Evolutionary conservation across 2,797 vertebrate genomes (phyloP).

Genomic region (Graptemys geographica): DNA sequence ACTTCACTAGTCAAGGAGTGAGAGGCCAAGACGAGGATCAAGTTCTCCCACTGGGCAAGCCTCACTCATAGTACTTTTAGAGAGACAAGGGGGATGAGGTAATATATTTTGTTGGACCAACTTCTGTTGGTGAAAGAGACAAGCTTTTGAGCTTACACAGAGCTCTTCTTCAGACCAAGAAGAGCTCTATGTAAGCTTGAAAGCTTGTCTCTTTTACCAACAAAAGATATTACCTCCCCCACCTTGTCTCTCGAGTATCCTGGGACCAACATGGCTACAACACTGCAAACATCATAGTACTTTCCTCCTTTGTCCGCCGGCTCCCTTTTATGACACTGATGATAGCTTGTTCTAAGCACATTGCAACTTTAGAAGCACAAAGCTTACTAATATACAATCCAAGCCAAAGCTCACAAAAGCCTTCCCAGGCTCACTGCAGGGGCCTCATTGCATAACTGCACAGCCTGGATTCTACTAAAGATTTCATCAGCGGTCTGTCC

Average conservation of each 20-base stretch:
- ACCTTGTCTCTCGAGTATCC: neutral
- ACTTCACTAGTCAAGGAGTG: neutral
- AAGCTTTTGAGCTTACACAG: neutral
- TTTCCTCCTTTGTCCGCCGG: neutral
- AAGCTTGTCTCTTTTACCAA: neutral
- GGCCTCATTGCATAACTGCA: neutral
- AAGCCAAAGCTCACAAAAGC: neutral
- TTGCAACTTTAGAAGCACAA: neutral
- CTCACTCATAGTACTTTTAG: neutral
- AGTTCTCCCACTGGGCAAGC: neutral
- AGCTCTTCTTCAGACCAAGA: neutral
- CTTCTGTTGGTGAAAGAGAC: neutral
- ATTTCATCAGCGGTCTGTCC: neutral
- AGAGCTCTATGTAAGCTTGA: neutral
- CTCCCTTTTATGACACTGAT: accelerated
- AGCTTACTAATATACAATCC: neutral
- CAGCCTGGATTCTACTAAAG: neutral
- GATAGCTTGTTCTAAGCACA: neutral
- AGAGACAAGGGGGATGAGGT: neutral
- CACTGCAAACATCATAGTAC: neutral
- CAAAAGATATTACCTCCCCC: neutral
- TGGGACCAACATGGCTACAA: neutral
- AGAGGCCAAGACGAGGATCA: neutral
- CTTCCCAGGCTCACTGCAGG: neutral
- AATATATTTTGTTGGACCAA: neutral